Conservation (phyloP, 2,797 vertebrate species). For the Chanos chanos region DNA sequence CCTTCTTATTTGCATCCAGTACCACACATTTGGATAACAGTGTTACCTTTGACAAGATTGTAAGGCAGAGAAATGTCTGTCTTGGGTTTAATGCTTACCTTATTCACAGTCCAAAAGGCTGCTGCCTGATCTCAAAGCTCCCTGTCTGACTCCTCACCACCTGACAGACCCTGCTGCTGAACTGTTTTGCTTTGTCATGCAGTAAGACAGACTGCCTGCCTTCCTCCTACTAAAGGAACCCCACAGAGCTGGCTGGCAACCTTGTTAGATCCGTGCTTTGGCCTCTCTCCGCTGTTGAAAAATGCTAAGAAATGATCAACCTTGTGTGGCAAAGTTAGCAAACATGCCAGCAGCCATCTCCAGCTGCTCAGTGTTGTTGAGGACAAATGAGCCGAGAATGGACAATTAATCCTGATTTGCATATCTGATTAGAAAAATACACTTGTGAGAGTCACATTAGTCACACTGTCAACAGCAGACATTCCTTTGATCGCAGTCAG, state of each 20-base stretch:
- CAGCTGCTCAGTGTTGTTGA: constrained; percentile 27
- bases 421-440: too few species aligned
- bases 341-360: constrained; percentile 14
- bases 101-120: background rate
- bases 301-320: constrained; percentile 19
- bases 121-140: constrained; percentile 10
- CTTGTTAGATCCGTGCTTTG: background rate
- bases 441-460: too few species aligned
- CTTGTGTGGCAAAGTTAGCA: constrained; percentile 21
- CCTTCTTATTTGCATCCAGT: background rate
- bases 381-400: background rate
- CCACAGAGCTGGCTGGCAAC: constrained; percentile 12
- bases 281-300: background rate
- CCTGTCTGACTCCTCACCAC: constrained; percentile 23
- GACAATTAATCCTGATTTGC: background rate
- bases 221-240: background rate
- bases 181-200: constrained; percentile 26
- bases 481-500: too few species aligned
- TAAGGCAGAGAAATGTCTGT: too few species aligned
- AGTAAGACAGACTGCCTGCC: background rate
- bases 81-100: constrained; percentile 20
- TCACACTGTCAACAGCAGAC: too few species aligned
- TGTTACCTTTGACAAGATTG: too few species aligned
- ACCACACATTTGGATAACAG: constrained; percentile 8
- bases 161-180: constrained; percentile 8